Conservation (phyloP, 2,113 vertebrate species). For the Cnemophilus loriae region DNA sequence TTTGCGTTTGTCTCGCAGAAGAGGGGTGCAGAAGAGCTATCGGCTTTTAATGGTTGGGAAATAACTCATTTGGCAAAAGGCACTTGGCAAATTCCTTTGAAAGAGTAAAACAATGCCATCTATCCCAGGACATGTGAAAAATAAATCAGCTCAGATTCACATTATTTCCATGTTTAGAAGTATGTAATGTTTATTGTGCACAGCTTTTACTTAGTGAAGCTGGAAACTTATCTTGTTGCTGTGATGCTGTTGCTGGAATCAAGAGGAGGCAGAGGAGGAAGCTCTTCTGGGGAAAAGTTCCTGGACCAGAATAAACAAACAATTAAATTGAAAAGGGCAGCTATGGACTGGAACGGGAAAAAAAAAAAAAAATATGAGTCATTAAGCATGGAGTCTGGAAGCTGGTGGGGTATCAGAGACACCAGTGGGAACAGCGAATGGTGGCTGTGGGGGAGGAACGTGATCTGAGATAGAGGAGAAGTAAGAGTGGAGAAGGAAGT, state of each 20-base stretch:
- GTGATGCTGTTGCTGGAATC: background rate
- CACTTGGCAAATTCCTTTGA: background rate
- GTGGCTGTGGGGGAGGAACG: background rate
- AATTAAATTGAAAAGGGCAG: background rate
- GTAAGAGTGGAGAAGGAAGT: background rate
- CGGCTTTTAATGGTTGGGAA: background rate
- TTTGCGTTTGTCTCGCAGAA: background rate
- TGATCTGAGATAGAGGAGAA: background rate
- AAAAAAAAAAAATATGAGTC: background rate
- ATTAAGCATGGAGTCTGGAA: background rate
- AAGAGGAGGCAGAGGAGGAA: background rate
- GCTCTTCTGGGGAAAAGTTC: background rate
- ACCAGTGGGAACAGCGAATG: background rate
- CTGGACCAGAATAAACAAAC: background rate
- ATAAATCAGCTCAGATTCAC: background rate
- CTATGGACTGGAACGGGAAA: background rate
- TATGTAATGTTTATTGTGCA: background rate
- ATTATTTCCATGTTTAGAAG: background rate
- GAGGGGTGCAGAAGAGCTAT: background rate
- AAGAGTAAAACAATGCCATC: background rate
- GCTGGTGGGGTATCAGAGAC: background rate
- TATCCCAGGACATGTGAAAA: background rate
- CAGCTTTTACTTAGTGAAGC: background rate
- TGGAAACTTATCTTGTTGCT: background rate
- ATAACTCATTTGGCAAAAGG: background rate